Evolutionary conservation across 1,140 invertebrate species (phyloP).

Genomic region (Trachymyrmex cornetzi): DNA sequence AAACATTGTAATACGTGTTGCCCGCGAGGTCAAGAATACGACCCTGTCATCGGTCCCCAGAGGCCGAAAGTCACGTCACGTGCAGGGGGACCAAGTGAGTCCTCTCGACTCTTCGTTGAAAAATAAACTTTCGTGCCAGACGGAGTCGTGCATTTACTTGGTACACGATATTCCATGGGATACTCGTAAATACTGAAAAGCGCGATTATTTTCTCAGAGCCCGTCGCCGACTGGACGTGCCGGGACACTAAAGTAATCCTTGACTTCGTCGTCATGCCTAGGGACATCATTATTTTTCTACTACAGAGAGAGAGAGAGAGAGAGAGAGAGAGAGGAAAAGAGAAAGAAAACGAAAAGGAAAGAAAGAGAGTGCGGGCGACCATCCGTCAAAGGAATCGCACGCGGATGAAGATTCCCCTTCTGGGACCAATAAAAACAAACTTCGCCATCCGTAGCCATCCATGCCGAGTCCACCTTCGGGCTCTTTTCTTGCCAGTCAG

Average conservation of each 20-base stretch:
- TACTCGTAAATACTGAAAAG: constrained; percentile 80
- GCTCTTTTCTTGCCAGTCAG: constrained; percentile 57
- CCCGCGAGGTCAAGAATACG: background rate
- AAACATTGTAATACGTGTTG: constrained; percentile 11
- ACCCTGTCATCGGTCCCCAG: background rate
- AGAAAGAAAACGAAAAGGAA: background rate
- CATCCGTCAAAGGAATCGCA: constrained; percentile 76
- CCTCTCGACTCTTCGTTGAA: constrained; percentile 69
- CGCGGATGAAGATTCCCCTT: constrained; percentile 60
- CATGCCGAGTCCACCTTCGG: constrained; percentile 49
- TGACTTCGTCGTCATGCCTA: constrained; percentile 49
- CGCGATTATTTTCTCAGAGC: constrained; percentile 78
- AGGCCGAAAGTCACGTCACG: constrained; percentile 20
- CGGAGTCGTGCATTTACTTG: constrained; percentile 68
- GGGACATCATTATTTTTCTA: constrained; percentile 77
- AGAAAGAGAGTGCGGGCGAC: constrained; percentile 34
- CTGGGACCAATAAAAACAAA: constrained; percentile 79
- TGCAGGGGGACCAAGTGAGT: background rate
- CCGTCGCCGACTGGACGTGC: constrained; percentile 73
- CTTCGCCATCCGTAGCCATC: constrained; percentile 66
- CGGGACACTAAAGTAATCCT: constrained; percentile 67
- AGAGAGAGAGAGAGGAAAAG: background rate
- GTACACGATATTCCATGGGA: constrained; percentile 69
- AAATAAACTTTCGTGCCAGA: constrained; percentile 70
- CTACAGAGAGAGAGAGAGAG: background rate